Base-by-base conservation (phyloP, 2,113 vertebrate genomes). In the Asarcornis scutulata region DNA sequence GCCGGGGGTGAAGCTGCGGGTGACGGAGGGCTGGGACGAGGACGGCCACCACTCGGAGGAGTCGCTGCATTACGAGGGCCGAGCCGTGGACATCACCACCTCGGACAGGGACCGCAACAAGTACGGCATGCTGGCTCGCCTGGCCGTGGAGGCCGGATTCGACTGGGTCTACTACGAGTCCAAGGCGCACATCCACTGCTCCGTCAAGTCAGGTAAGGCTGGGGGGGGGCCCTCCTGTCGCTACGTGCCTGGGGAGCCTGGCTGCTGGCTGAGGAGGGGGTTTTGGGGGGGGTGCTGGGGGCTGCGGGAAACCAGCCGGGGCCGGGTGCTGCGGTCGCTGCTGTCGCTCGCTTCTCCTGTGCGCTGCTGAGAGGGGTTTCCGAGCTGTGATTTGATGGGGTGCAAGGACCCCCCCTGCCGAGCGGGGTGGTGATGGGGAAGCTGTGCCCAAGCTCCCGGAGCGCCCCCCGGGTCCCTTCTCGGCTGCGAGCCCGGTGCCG, bases 151-250 rank as follows among this genome's bases (percentile, higher is more conserved):
- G 96, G 99, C 99, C 10, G 99, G 99, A 77, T 99, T 99, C 2
- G 99, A 99, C 92, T 99, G 99, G 99, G 99, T 99, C 95, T 98
- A 99, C 97, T 99, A 99, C 0, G 99, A 99, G 96, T 99, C 99
- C 95, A 99, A 99, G 97, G 98, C 98, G 4, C 99, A 99, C 88
- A 98, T 99, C 91, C 99, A 99, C 97, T 99, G 99, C 95, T 99
- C 99, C 1, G 99, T 99, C 96, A 99, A 99, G 95, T 99, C 99
- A 97, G 99, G 99, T 99, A 98, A 97, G 98, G 84, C 64, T 13
- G 26, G 36, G 2, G 68, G 85, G 71, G 85, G 71, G 50, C 16
- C 83, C 42, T n/a, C 1, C 4, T 9, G 9, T 46, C 64, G 42
- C 4, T 1, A 32, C 4, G 3, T 60, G 71, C 18, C 9, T 0